phyloP scores from a whole-genome alignment of 1,140 invertebrate species.

The Drosophila pseudoobscura region DNA sequence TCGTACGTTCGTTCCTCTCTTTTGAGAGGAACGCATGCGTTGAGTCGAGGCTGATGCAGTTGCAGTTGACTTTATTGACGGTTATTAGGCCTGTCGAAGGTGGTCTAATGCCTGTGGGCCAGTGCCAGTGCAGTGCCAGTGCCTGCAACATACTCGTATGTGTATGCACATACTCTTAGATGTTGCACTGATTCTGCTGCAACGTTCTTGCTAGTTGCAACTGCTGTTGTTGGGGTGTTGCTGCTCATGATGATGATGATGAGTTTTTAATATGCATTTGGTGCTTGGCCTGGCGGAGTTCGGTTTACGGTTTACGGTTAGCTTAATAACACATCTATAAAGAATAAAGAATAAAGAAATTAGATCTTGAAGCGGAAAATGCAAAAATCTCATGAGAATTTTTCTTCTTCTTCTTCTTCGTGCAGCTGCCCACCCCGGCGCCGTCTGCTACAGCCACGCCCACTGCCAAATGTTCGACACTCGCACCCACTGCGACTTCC shows the following conservation, averaged over 20 bases:
- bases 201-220: no score
- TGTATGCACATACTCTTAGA: no score
- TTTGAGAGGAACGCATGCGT: constrained; percentile 27
- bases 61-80: constrained; percentile 77
- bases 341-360: neutral
- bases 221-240: constrained; percentile 4
- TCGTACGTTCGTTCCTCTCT: constrained; percentile 21
- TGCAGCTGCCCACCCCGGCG: constrained; percentile 91
- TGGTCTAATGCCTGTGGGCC: constrained; percentile 59
- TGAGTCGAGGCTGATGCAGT: constrained; percentile 45
- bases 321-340: constrained; percentile 59
- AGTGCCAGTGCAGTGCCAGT: no score
- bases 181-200: constrained; percentile 1
- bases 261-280: constrained; percentile 79
- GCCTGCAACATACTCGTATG: no score
- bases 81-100: constrained; percentile 81
- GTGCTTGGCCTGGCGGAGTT: constrained; percentile 64
- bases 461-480: constrained; percentile 93
- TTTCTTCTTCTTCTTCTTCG: constrained; percentile 9
- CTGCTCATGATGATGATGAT: constrained; percentile 71
- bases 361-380: constrained; percentile 31
- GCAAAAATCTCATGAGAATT: constrained; percentile 51
- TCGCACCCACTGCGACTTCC: constrained; percentile 93
- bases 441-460: constrained; percentile 94
- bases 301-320: constrained; percentile 73